Evolutionary conservation across 2,888 invertebrate genomes (phyloP), one percentile per base, ranked within the genome.

Genomic region (Sepiola atlantica): DNA sequence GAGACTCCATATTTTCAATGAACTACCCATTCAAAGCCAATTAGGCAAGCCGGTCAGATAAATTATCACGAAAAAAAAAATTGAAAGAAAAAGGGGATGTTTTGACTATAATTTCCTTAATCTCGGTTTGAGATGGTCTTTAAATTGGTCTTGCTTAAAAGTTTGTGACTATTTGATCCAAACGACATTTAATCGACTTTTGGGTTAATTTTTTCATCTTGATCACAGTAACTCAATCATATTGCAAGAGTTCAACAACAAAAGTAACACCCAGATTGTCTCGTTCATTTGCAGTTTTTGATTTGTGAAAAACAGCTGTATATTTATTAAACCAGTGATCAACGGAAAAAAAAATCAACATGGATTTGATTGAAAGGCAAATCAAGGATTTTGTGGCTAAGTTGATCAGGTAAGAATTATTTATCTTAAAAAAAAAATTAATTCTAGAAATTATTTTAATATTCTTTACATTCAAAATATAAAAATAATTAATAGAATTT

Each of bases 351-450:
- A 16, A 16, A 77, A 77, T 77, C 32, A 77, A 77, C n/a, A 77
- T 77, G 77, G n/a, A 77, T n/a, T n/a, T 77, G 32, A 16, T 77
- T n/a, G 77, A 77, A 77, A 77, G 77, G 3, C n/a, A 77, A 32
- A n/a, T 77, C n/a, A 77, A 77, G n/a, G n/a, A 77, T 77, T n/a
- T 77, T n/a, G 77, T 77, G n/a, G n/a, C 77, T 6, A 16, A 77
- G 14, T 77, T 77, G 32, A 77, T 77, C 77, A 77, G 77, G 77
- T 77, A 77, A 77, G 77, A 77, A 77, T 77, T 77, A 77, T 77
- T 77, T 77, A 16, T n/a, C n/a, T 77, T 77, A 16, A 18, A 77
- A 77, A n/a, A n/a, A 28, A 28, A 8, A 77, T 77, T 28, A 8
- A 77, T n/a, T 24, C n/a, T 77, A 24, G 8, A 61, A 24, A 24